These are phyloP conservation scores for Hymenopus coronatus DNA, from an alignment of 2,888 invertebrate genomes.

Conservation along the genomic window DNA sequence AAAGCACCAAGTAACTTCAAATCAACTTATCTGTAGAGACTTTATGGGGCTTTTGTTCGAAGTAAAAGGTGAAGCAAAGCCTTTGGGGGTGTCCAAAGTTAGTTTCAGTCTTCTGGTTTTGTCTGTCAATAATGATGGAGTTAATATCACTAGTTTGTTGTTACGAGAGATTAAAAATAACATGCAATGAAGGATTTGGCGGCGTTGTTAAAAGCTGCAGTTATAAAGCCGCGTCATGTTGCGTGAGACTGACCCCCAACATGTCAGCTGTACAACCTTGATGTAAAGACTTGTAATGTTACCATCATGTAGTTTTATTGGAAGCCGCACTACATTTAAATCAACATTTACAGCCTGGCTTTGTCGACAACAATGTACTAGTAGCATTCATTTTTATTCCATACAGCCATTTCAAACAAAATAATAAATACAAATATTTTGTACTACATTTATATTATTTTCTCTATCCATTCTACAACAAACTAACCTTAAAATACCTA, in stretches of 20 bases:
- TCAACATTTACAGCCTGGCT: too few relatives aligned
- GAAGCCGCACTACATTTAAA: too few relatives aligned
- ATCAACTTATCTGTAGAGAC: neutral
- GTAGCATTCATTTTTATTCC: too few relatives aligned
- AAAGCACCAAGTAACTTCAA: neutral
- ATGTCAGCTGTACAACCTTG: neutral
- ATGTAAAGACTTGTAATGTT: neutral
- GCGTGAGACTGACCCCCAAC: neutral
- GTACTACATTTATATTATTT: too few relatives aligned
- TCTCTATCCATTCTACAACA: too few relatives aligned
- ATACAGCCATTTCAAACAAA: too few relatives aligned
- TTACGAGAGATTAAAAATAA: neutral
- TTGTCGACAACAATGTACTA: too few relatives aligned
- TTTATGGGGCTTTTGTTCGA: neutral
- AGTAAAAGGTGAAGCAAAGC: neutral
- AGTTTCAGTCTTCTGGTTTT: neutral
- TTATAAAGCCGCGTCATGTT: neutral
- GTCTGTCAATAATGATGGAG: neutral
- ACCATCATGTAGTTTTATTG: too few relatives aligned
- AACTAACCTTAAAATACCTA: too few relatives aligned
- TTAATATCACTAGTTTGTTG: neutral
- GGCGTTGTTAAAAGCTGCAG: neutral
- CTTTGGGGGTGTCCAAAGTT: neutral
- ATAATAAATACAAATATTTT: too few relatives aligned
- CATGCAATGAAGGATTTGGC: neutral